Base-by-base conservation (phyloP, 2,113 vertebrate genomes). In the Puffinus mauretanicus region DNA sequence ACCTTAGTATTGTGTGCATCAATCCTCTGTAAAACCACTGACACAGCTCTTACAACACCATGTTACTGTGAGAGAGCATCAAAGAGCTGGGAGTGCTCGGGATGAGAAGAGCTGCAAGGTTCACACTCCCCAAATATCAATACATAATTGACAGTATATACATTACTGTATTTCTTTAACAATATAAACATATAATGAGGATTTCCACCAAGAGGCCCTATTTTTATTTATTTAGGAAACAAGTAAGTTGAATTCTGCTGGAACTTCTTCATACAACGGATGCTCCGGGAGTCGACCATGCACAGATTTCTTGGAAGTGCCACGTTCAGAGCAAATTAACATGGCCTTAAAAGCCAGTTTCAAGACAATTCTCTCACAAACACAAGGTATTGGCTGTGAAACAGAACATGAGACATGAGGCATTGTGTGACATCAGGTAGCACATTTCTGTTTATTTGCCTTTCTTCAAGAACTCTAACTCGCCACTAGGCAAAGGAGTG, bases 361-460 rank as follows among this genome's bases (percentile, higher is more conserved):
- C 1, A 4, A 78, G 61, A 88, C 80, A 92, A 20, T 42, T 66
- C 46, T 83, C 40, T 46, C 57, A 34, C 46, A 69, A 64, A 75
- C 75, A 90, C 30, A 42, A 42, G 34, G 16, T 40, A 88, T 3
- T 70, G 73, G 36, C 73, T 82, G 30, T 82, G 66, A 86, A 83
- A 94, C 29, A 80, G 61, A 90, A 88, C 66, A 58, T 8, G 62
- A 89, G 80, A 86, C 84, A 71, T 1, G 12, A 90, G 49, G 79
- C 84, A 77, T 30, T 3, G 3, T 11, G 11, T 55, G 54, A 69
- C 71, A 73, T 86, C 86, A 73, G 36, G 47, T 67, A 92, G 80
- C 55, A 81, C 49, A 32, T 34, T 93, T 81, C 77, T 93, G 26
- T 95, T 96, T 96, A 97, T 96, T 96, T 76, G 47, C 84, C 86